Percentiles rank a stretch among this genome's conserved stretches.
Evolutionary conservation across 2,888 invertebrate species (phyloP).

Genomic region (Stenichneumon culpator): DNA sequence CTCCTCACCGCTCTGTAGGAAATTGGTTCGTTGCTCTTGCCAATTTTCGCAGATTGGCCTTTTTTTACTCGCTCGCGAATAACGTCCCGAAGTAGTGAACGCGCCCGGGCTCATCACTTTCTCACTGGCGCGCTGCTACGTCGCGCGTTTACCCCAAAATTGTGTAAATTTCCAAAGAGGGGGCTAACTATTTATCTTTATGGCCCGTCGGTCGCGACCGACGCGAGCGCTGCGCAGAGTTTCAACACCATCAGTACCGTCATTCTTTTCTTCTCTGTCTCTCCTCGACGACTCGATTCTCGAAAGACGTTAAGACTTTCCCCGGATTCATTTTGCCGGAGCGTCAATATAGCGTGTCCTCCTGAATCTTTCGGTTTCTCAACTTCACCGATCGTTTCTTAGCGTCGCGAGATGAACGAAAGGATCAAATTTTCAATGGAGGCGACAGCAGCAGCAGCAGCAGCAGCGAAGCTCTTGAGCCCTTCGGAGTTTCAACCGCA

Average conservation of each 20-base stretch:
- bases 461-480: background rate
- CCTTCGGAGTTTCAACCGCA: constrained; percentile 25
- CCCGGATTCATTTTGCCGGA: constrained; percentile 69
- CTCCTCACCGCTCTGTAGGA: constrained; percentile 70
- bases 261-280: constrained; percentile 49
- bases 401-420: background rate
- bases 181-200: constrained; percentile 84
- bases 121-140: constrained; percentile 62
- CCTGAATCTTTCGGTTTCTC: constrained; percentile 37
- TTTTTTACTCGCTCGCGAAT: constrained; percentile 47
- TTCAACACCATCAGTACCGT: constrained; percentile 34
- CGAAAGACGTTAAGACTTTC: constrained; percentile 80
- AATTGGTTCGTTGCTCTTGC: constrained; percentile 83
- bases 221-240: constrained; percentile 59
- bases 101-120: constrained; percentile 56
- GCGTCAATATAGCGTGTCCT: background rate
- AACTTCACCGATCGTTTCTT: background rate
- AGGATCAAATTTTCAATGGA: constrained; percentile 34
- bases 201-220: constrained; percentile 75
- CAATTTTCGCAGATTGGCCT: constrained; percentile 82
- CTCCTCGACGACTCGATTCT: constrained; percentile 73
- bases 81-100: constrained; percentile 52
- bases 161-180: constrained; percentile 82
- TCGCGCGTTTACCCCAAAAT: constrained; percentile 79
- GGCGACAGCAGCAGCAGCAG: background rate